phyloP scores from a whole-genome alignment of 2,888 invertebrate species.

The Agrilus cyanescens region DNA sequence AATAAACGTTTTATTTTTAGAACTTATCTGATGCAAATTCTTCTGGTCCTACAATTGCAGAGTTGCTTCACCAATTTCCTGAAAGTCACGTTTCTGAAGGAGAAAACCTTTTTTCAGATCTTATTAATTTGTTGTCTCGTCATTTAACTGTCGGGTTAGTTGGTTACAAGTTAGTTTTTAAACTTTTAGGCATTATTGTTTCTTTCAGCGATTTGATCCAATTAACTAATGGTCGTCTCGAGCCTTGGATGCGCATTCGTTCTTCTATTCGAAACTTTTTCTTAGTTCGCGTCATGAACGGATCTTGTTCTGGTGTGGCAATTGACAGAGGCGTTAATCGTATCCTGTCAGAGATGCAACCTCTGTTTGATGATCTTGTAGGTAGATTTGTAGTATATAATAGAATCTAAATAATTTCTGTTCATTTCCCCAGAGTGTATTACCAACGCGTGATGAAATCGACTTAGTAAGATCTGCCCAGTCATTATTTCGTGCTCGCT shows the following conservation, averaged over 20 bases:
- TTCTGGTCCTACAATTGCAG: conserved; percentile 32
- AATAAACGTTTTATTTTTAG: conserved; percentile 11
- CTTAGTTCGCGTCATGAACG: conserved; percentile 33
- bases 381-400: conserved; percentile 16
- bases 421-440: conserved; percentile 20
- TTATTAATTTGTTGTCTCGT: conserved; percentile 32
- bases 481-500: conserved; percentile 25
- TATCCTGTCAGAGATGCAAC: conserved; percentile 35
- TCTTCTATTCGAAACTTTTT: conserved; percentile 38
- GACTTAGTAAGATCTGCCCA: conserved; percentile 30
- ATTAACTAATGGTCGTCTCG: conserved; percentile 30
- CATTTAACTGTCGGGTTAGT: conserved; percentile 33
- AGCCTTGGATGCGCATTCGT: conserved; percentile 36
- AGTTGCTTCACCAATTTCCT: conserved; percentile 31
- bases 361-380: conserved; percentile 36
- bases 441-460: conserved; percentile 28
- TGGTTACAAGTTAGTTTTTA: conserved; percentile 1
- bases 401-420: not conserved
- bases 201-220: conserved; percentile 29
- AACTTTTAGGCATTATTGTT: not conserved
- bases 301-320: conserved; percentile 31
- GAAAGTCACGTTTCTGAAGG: conserved; percentile 33
- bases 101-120: conserved; percentile 34
- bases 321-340: conserved; percentile 35
- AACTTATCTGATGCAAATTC: conserved; percentile 13